A percentile compares a stretch with the other conserved stretches of the same genome.
phyloP scores from a whole-genome alignment of 2,797 vertebrate genomes.

The Anguilla megastoma region DNA sequence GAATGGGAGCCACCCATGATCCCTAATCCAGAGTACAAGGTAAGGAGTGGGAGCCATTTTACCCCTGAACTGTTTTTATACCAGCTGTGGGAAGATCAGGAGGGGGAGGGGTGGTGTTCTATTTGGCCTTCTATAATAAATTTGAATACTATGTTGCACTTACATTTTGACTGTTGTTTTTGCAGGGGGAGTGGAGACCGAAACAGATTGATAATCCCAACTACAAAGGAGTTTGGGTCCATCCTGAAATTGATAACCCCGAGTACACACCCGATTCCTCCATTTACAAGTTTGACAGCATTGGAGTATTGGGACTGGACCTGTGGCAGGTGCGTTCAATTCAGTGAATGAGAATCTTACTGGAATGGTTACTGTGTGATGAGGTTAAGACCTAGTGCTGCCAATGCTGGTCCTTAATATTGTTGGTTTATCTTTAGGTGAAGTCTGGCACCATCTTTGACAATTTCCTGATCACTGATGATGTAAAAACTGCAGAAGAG shows the following conservation, averaged over 20 bases:
- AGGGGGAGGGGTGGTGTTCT: background rate
- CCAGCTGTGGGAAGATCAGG: background rate
- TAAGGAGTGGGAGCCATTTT: constrained; percentile 41
- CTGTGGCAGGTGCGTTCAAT: constrained; percentile 74
- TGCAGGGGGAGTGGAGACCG: constrained; percentile 78
- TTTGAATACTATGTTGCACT: background rate
- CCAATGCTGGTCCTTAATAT: background rate
- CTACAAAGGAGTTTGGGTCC: constrained; percentile 79
- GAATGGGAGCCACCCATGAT: constrained; percentile 84
- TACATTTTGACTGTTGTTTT: background rate
- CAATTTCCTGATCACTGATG: constrained; percentile 79
- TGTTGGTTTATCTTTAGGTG: constrained; percentile 63
- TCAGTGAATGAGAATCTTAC: background rate
- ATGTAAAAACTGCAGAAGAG: constrained; percentile 78
- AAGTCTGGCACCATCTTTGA: constrained; percentile 86
- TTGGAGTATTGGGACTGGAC: constrained; percentile 75
- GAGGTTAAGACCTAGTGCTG: too few relatives aligned
- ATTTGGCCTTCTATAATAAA: background rate
- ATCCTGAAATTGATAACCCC: constrained; percentile 83
- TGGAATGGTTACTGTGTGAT: background rate
- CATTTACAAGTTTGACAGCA: constrained; percentile 76
- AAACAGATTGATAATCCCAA: constrained; percentile 77
- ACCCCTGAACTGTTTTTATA: background rate
- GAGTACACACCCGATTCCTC: constrained; percentile 71
- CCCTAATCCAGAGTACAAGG: constrained; percentile 81